Evolutionary conservation across 2,113 vertebrate genomes (phyloP).

Genomic region (Rynchops niger): DNA sequence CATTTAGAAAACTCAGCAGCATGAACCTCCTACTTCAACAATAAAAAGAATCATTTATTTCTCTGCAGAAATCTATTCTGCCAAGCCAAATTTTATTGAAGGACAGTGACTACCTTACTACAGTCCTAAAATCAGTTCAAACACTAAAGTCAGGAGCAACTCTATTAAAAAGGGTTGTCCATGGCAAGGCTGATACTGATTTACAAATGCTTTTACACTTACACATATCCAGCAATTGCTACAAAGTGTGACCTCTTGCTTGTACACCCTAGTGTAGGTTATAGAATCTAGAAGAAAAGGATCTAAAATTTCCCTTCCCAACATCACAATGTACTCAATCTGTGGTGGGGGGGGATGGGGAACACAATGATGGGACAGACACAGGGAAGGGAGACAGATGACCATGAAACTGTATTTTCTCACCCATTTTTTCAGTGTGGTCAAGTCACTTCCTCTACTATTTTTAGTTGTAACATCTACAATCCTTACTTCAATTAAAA

Average conservation of each 20-base stretch:
- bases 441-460: neutral
- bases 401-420: neutral
- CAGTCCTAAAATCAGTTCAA: neutral
- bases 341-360: rapidly evolving
- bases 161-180: neutral
- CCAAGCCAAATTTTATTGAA: neutral
- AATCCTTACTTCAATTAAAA: neutral
- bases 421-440: neutral
- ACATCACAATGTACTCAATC: neutral
- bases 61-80: neutral
- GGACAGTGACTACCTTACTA: neutral
- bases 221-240: neutral
- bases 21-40: neutral
- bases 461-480: neutral
- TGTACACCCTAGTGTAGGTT: neutral
- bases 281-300: neutral
- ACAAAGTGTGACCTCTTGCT: neutral
- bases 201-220: neutral
- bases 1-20: neutral
- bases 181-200: neutral
- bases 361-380: neutral
- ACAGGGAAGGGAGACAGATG: rapidly evolving
- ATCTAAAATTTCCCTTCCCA: neutral
- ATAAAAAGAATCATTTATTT: neutral
- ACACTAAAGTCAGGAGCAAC: neutral